Base-by-base conservation (phyloP, 2,797 vertebrate species). In the Helostoma temminkii region DNA sequence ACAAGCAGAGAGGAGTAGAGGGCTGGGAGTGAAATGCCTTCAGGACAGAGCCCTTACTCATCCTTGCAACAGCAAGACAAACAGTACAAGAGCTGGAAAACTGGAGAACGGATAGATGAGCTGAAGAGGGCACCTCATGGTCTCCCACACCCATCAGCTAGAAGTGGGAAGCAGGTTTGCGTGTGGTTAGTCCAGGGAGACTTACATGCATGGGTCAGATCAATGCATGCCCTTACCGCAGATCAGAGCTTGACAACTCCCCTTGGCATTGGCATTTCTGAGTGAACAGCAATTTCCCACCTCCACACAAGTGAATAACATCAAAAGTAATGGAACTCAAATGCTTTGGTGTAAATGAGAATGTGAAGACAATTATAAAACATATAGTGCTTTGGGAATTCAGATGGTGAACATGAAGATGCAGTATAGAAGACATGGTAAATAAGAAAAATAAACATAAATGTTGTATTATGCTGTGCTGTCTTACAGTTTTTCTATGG, bases 161-260 rank as follows among this genome's bases (percentile, higher is more conserved):
- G 78, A 76, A 83, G 82, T 80, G 79, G 73, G 85, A 89, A 80
- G 87, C 62, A 10, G 73, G 80, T 71, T 74, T 86, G 87, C 60
- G 71, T 86, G 86, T 49, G 82, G 74, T 89, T 75, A n/a, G 74
- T 86, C 86, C 66, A 9, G 42, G 39, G 85, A 80, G 87, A 85
- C 74, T 57, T 64, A 61, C 67, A 65, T 79, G 74, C 77, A 57
- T 58, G 66, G 82, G 87, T 89, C 89, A 74, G 85, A 91, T 93
- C 89, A 76, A 91, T 92, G 76, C 18, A 62, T 32, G 77, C 79
- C 85, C 83, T 80, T 66, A 77, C 83, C 75, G 78, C 81, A 73
- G 89, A 93, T 92, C 87, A 90, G 80, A 90, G 84, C 83, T 74
- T 67, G 87, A 91, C 89, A 89, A 90, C 83, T 92, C 88, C 90